Evolutionary conservation across 2,888 invertebrate species (phyloP), one percentile per base, ranked within the genome.

Genomic region (Acanthacorydalis orientalis): DNA sequence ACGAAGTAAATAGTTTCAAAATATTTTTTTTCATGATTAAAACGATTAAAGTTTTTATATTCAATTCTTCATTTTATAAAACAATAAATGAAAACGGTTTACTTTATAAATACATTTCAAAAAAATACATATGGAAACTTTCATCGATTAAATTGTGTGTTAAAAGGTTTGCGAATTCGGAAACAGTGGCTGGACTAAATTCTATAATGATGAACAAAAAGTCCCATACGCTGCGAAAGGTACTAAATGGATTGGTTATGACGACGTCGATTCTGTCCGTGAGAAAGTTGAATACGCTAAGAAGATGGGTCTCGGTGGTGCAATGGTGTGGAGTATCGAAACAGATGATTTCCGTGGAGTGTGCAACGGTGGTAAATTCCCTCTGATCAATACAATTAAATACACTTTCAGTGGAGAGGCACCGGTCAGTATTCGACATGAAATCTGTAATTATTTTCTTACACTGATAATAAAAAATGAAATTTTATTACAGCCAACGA

Each of bases 271-370:
- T 40, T 65, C 67, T 31, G 56, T 68, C 33, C 53, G 50, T 34
- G 44, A 56, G 15, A 68, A 68, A 60, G 64, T 66, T 53, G 47
- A 43, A 23, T 47, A 54, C 33, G 59, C 57, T 1, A 50, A 53
- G 10, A 48, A 50, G 2, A 53, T 55, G 31, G 51, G 53, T 15
- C 46, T 76, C 49, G 69, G 68, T 43, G 84, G 83, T 12, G 68
- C 73, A 0, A 83, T 85, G 83, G 57, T 80, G 0, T 86, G 85
- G 85, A 79, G 81, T 44, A 68, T 85, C 11, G 86, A 86, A 56
- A 79, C 80, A 8, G 85, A 86, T 56, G 85, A 85, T 57, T 82
- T 83, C 56, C 64, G 59, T 6, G 80, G 78, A 0, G 52, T 57
- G 1, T 83, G 83, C 53, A 23, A 23, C 23, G 71, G 73, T 1